These are phyloP conservation scores for Idaea straminata DNA, from an alignment of 2,888 invertebrate species.

Conservation along the genomic window DNA sequence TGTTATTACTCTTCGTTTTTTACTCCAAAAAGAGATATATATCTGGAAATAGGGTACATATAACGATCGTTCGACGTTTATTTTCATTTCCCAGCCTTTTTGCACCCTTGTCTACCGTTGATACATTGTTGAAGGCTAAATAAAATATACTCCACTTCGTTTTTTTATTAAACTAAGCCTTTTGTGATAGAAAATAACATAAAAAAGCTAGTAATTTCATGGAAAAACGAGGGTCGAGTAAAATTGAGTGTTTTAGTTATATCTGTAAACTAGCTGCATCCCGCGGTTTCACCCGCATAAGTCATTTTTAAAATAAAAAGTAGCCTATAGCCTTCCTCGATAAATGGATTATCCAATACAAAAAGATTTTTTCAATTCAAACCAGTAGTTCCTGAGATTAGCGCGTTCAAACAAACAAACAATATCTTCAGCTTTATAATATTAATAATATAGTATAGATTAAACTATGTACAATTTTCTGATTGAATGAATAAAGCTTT, in stretches of 20 bases:
- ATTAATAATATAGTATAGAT: too few species aligned
- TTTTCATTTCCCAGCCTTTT: slow-evolving; percentile 68
- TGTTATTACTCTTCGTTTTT: slow-evolving; percentile 5
- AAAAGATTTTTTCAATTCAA: too few species aligned
- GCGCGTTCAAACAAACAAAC: too few species aligned
- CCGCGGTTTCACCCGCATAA: too few species aligned
- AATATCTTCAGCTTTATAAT: too few species aligned
- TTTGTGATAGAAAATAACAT: slow-evolving; percentile 12
- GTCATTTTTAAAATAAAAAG: too few species aligned
- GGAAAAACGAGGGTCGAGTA: slow-evolving; percentile 18
- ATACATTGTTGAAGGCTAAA: slow-evolving; percentile 70
- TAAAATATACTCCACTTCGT: slow-evolving; percentile 64
- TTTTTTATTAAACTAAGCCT: slow-evolving; percentile 58
- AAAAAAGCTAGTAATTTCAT: slow-evolving; percentile 16
- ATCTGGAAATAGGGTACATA: slow-evolving; percentile 45
- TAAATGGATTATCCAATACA: too few species aligned
- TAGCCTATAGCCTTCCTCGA: too few species aligned
- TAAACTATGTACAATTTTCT: not conserved
- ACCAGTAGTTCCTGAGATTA: too few species aligned
- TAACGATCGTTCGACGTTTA: slow-evolving; percentile 67
- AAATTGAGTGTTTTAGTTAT: slow-evolving; percentile 3
- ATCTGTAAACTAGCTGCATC: too few species aligned
- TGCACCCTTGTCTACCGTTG: slow-evolving; percentile 71
- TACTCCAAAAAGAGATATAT: slow-evolving; percentile 10
- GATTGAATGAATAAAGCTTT: not conserved